Evolutionary conservation across 2,888 invertebrate species (phyloP), one percentile per base, ranked within the genome.

Genomic region (Cephus nigrinus): DNA sequence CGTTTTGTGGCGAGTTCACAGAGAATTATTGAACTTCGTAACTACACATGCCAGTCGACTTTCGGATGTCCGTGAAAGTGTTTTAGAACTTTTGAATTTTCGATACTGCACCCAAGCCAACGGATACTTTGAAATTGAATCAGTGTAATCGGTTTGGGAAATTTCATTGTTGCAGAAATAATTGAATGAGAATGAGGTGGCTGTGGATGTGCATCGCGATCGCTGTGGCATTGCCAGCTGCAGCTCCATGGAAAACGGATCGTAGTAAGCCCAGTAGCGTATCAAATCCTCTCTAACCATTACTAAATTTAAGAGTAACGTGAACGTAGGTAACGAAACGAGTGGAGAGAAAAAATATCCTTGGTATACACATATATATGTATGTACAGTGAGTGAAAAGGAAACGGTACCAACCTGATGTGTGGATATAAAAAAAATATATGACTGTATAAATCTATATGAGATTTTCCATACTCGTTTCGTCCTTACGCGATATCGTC

Each of bases 231-330:
- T 80, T 90, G 81, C 89, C 89, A 68, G 87, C 85, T 31, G 87
- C 88, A 68, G 86, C 87, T 69, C 86, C 87, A 68, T 84, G 89
- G 84, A 85, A 87, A 84, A 86, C 85, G 78, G 87, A 88, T 82
- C 89, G 86, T 79, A 85, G 82, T 82, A 88, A 89, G 83, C 88
- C 88, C 78, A 88, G 89, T 90, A 86, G 82, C 85, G 86, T 87
- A 85, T 83, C 80, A 73, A 78, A 82, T 75, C 69, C 69, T 73
- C 74, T 68, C 71, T 68, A 74, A 68, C 73, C 74, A 69, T 55
- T 55, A 55, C 55, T 55, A 55, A 9, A 9, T 23, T 31, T 4
- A n/a, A 11, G n/a, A 2, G 15, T 23, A 68, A 74, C 34, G 68
- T n/a, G n/a, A 74, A 31, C 72, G 33, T 34, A 23, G 33, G 23